Percentiles rank a stretch among this genome's conserved stretches.
Evolutionary conservation across 2,888 invertebrate genomes (phyloP).

Genomic region (Noctua fimbriata): DNA sequence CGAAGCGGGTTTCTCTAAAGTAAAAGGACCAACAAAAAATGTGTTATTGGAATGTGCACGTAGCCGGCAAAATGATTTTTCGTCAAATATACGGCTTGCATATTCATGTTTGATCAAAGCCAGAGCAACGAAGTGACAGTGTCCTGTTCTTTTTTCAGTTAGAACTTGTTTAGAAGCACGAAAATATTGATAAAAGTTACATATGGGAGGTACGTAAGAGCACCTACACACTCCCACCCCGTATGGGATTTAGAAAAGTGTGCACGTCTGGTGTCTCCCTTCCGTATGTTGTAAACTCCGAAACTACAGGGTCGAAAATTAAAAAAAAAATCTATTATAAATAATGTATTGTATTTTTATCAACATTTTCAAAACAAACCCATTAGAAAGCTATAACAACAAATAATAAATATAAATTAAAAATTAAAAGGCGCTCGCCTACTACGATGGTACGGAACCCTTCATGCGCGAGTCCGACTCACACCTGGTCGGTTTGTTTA

Average conservation of each 20-base stretch:
- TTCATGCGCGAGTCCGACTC: no score
- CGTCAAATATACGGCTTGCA: conserved; percentile 1
- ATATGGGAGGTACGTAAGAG: neutral
- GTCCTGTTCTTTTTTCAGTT: neutral
- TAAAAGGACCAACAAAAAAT: neutral
- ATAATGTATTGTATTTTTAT: no score
- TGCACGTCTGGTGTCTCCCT: neutral
- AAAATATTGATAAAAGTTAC: neutral
- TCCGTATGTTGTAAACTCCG: neutral
- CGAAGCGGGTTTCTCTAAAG: neutral
- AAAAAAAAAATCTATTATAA: no score
- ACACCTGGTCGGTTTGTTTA: no score
- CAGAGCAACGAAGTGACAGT: no score
- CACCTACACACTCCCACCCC: neutral
- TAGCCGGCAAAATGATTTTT: neutral
- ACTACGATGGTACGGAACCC: no score
- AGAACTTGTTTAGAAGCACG: neutral
- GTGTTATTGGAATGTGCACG: neutral
- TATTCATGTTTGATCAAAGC: conserved; percentile 7
- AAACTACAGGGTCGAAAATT: no score
- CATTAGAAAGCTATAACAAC: no score
- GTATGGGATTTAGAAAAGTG: neutral
- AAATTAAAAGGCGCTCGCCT: no score
- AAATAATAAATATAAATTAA: no score
- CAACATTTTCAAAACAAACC: no score